phyloP scores from a whole-genome alignment of 1,140 invertebrate species.

The Chlorops oryzae region DNA sequence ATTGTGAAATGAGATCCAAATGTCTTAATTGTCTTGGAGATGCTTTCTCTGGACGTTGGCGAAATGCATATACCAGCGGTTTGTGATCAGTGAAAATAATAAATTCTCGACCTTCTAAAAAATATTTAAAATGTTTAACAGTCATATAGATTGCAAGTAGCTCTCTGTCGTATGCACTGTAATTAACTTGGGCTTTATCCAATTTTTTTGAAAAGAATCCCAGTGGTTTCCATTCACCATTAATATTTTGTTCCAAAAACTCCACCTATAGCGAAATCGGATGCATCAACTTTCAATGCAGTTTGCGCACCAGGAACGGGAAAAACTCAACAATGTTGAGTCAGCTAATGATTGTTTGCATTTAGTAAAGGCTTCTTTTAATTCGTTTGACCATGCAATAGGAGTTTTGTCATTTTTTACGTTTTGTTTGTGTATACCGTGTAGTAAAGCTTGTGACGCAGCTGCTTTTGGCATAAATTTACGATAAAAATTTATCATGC shows the following conservation, averaged over 20 bases:
- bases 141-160: conserved; percentile 34
- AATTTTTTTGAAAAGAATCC: background rate
- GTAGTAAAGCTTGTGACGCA: conserved; percentile 20
- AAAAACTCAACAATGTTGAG: conserved; percentile 19
- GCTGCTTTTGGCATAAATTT: conserved; percentile 29
- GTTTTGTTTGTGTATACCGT: conserved; percentile 13
- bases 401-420: conserved; percentile 32
- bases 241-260: no score
- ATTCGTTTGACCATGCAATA: no score
- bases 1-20: conserved; percentile 45
- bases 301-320: conserved; percentile 11
- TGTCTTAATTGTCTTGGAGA: conserved; percentile 29
- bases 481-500: conserved; percentile 46
- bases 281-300: conserved; percentile 25
- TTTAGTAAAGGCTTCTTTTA: conserved; percentile 27
- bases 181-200: conserved; percentile 4
- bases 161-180: conserved; percentile 35
- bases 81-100: conserved; percentile 46
- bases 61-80: conserved; percentile 37
- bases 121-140: conserved; percentile 14
- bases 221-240: conserved; percentile 16
- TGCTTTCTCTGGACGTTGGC: conserved; percentile 29
- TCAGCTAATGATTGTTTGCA: conserved; percentile 29
- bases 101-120: conserved; percentile 44
- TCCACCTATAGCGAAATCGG: conserved; percentile 23